Conservation (phyloP, 2,888 invertebrate species). For the Parochlus steinenii region DNA sequence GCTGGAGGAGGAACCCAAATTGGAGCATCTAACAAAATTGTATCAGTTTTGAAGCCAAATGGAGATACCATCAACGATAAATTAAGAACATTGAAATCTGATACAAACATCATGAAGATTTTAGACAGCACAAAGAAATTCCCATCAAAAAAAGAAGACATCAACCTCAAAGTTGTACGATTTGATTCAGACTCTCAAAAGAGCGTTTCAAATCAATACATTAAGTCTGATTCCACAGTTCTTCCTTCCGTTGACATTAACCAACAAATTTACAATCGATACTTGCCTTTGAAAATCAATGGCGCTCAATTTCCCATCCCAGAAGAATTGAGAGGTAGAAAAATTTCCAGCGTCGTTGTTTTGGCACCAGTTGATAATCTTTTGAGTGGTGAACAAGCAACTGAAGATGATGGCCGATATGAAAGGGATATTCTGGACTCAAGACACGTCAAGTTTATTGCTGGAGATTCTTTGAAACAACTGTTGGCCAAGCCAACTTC, state of each 20-base stretch:
- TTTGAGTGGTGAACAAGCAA: constrained; percentile 22
- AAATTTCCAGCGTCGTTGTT: constrained; percentile 71
- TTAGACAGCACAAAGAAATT: constrained; percentile 18
- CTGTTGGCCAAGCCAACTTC: constrained; percentile 55
- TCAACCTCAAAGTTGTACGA: constrained; percentile 73
- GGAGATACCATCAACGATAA: constrained; percentile 35
- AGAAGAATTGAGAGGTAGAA: constrained; percentile 54
- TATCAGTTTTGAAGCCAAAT: constrained; percentile 46
- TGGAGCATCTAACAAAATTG: constrained; percentile 49
- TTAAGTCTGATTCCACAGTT: constrained; percentile 52
- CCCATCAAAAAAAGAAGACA: constrained; percentile 38
- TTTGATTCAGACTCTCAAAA: constrained; percentile 60
- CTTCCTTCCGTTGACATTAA: constrained; percentile 58
- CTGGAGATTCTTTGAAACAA: constrained; percentile 58
- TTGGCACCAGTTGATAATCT: constrained; percentile 65
- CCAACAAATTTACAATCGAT: constrained; percentile 57
- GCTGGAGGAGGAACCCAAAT: constrained; percentile 66
- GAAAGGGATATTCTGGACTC: constrained; percentile 39
- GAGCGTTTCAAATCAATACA: constrained; percentile 55
- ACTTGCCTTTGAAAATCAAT: constrained; percentile 67
- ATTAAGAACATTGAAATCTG: constrained; percentile 20
- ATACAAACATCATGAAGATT: constrained; percentile 17
- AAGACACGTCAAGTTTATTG: constrained; percentile 54
- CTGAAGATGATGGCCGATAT: constrained; percentile 31
- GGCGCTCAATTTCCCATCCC: constrained; percentile 74